Evolutionary conservation across 2,888 invertebrate genomes (phyloP), one percentile per base, ranked within the genome.

Genomic region (Lochmaea crataegi): DNA sequence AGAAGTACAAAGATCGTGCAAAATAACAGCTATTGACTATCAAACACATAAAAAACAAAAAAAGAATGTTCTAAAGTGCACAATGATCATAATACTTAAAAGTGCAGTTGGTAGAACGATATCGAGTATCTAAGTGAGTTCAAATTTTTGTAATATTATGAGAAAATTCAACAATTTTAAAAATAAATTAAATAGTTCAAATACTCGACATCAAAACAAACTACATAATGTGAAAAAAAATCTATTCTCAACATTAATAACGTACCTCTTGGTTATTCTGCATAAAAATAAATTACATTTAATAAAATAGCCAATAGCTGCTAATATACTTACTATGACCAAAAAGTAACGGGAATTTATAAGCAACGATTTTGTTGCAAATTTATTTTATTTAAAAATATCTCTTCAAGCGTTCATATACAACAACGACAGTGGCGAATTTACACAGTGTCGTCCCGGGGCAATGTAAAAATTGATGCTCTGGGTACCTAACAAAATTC

Each of bases 211-310:
- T 66, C 41, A 9, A 61, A n/a, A n/a, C 9, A 61, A 41, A 61
- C 61, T 61, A 60, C 38, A 38, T 41, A 70, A 58, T 32, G 58
- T 61, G 12, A 69, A 65, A 56, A 45, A 65, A 68, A 57, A 65
- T 57, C 18, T 5, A 26, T 22, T 22, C 6, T 6, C 11, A 72
- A 64, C 68, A 63, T 70, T 69, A 63, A 56, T 58, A 76, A 80
- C 80, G 67, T 81, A 81, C 80, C 80, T 81, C 80, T 64, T 74
- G 71, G 61, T 73, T 75, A 76, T 74, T 79, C 80, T 81, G 79
- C 74, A 75, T 63, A 74, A 71, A 73, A 73, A 72, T 26, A 71
- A 66, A 67, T 42, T 66, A 69, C 22, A 72, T 66, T 63, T 71
- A 68, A 51, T 48, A 69, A 71, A 66, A 71, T 78, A 79, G 79